Evolutionary conservation across 2,797 vertebrate genomes (phyloP).

Genomic region (Australoheros facetus): DNA sequence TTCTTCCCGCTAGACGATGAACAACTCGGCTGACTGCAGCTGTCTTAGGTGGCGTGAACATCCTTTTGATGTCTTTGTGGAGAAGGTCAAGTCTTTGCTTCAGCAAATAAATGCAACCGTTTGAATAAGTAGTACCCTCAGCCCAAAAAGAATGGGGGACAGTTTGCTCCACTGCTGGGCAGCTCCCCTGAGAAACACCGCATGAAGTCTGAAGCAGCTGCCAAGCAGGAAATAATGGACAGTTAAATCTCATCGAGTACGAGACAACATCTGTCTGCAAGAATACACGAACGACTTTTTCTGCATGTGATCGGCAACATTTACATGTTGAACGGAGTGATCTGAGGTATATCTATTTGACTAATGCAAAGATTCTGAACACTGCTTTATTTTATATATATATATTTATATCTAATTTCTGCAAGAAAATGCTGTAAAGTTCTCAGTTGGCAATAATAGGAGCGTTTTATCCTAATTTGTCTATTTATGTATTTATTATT

Average conservation of each 20-base stretch:
- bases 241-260: neutral
- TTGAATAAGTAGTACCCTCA: fast-evolving
- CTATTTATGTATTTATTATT: conserved; percentile 68
- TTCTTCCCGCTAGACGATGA: neutral
- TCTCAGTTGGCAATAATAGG: conserved; percentile 26
- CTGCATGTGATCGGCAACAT: neutral
- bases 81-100: fast-evolving
- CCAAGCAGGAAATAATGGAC: neutral
- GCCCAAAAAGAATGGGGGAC: too few species aligned
- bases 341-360: conserved; percentile 1
- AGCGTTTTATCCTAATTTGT: conserved; percentile 20
- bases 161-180: neutral
- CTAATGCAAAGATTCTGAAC: conserved; percentile 26
- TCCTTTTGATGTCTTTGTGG: fast-evolving
- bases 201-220: neutral
- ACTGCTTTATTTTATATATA: conserved; percentile 12
- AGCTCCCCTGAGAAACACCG: neutral
- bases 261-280: neutral
- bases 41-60: neutral
- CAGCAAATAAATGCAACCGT: fast-evolving
- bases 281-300: neutral
- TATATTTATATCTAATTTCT: neutral
- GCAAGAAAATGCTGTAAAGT: conserved; percentile 30
- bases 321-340: neutral
- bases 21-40: neutral